These are phyloP conservation scores for Euplexia lucipara DNA, from an alignment of 2,888 invertebrate species.

Conservation along the genomic window DNA sequence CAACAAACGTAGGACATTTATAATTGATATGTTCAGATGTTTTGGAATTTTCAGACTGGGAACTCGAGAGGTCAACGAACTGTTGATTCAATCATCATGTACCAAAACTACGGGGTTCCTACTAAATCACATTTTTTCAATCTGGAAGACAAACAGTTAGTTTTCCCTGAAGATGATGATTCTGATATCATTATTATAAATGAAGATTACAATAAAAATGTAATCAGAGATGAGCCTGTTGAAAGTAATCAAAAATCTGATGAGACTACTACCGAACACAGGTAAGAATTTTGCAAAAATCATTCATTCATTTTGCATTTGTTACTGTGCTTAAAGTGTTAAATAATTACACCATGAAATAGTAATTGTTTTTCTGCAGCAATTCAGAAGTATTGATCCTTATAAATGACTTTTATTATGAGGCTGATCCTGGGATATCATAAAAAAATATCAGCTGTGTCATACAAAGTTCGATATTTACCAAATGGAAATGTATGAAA, in stretches of 20 bases:
- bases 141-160: conserved; percentile 83
- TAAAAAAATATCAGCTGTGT: no score
- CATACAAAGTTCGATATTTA: no score
- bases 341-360: no score
- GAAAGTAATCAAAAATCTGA: conserved; percentile 70
- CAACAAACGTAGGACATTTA: conserved; percentile 56
- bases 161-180: conserved; percentile 85
- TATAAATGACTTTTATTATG: no score
- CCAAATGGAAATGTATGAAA: no score
- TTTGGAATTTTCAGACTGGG: conserved; percentile 95
- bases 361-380: no score
- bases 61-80: conserved; percentile 94
- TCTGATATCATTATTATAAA: conserved; percentile 87
- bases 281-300: conserved; percentile 61
- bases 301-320: no score
- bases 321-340: no score
- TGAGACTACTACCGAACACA: conserved; percentile 72
- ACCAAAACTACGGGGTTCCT: conserved; percentile 83
- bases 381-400: no score
- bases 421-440: no score
- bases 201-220: conserved; percentile 82
- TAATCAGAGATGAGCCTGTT: conserved; percentile 72
- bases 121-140: conserved; percentile 79
- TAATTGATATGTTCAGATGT: conserved; percentile 93
- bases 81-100: conserved; percentile 85